Base-by-base conservation (phyloP, 2,888 invertebrate genomes). In the Polydrusus tereticollis region DNA sequence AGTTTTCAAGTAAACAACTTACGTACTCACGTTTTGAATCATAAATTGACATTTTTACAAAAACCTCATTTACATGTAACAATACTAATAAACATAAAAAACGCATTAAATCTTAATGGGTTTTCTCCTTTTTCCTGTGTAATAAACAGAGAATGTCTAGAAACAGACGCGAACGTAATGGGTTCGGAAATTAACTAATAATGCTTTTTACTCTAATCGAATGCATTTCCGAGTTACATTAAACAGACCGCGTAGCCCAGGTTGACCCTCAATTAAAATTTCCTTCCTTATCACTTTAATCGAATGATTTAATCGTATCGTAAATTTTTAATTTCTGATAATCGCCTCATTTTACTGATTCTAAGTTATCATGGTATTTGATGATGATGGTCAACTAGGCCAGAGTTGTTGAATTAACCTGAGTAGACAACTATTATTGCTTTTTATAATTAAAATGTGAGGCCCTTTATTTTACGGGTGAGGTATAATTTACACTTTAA, bases 151-250 rank as follows among this genome's bases (percentile, higher is more conserved):
- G 55, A 47, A 68, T 29, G 52, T 68, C 16, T 23, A 33, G 45
- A 68, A 60, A 68, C 33, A 68, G 55, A 52, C 50, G 41, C 21
- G 7, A 45, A 47, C 59, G 20, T 68, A 68, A 52, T 60, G 38
- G 68, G 18, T 55, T 57, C 63, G 69, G 69, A 69, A 69, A 69
- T 63, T 55, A 69, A 69, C n/a, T 60, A 69, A 69, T 69, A 69
- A 63, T 69, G 57, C 63, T 55, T 63, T 57, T 50, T 63, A 43
- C 57, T 43, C 55, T 69, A 69, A 69, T 69, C 69, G 69, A 69
- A 69, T 63, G 69, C 69, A 69, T 69, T 69, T 69, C 69, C 69
- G 57, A 10, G 18, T 36, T 45, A 57, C 63, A 69, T 69, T 69
- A 52, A 63, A 18, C 47, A 69, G 62, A 45, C 45, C 43, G 55